Conservation (phyloP, 2,888 invertebrate species). For the Eretmocerus hayati region DNA sequence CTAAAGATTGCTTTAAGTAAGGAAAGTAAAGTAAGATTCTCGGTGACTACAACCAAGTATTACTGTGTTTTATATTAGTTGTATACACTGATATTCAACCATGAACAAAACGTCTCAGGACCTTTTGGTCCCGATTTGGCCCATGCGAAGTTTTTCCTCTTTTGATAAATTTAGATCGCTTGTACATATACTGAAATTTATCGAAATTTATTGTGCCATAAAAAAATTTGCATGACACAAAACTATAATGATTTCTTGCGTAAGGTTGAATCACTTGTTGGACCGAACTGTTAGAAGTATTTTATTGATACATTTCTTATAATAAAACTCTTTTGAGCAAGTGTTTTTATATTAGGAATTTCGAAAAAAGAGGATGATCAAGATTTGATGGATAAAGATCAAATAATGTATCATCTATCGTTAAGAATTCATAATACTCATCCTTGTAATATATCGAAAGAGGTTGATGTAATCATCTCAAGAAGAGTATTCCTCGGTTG, state of each 20-base stretch:
- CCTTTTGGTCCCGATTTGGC: no score
- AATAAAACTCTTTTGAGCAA: conserved; percentile 10
- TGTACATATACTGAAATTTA: conserved; percentile 1
- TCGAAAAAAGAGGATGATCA: conserved; percentile 1
- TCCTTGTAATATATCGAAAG: conserved; percentile 3
- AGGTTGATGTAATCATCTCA: no score
- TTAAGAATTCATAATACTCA: conserved; percentile 18
- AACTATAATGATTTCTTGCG: conserved; percentile 9
- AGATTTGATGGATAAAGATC: conserved; percentile 3
- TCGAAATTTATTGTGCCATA: conserved; percentile 20
- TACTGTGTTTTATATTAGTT: conserved; percentile 12
- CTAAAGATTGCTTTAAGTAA: conserved; percentile 11
- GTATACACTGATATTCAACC: conserved; percentile 17
- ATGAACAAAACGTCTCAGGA: conserved; percentile 7
- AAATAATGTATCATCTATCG: conserved; percentile 15
- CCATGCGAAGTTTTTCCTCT: no score
- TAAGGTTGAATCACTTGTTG: conserved; percentile 12
- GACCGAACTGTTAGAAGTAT: conserved; percentile 16
- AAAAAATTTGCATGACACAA: conserved; percentile 2
- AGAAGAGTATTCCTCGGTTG: no score
- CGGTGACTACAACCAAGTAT: conserved; percentile 15
- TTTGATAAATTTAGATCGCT: background rate
- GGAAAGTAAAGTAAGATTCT: conserved; percentile 5
- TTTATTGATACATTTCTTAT: conserved; percentile 12
- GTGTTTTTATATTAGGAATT: conserved; percentile 10